These are phyloP conservation scores for Muscicapa comitata DNA, from an alignment of 2,797 vertebrate genomes.

Conservation along the genomic window DNA sequence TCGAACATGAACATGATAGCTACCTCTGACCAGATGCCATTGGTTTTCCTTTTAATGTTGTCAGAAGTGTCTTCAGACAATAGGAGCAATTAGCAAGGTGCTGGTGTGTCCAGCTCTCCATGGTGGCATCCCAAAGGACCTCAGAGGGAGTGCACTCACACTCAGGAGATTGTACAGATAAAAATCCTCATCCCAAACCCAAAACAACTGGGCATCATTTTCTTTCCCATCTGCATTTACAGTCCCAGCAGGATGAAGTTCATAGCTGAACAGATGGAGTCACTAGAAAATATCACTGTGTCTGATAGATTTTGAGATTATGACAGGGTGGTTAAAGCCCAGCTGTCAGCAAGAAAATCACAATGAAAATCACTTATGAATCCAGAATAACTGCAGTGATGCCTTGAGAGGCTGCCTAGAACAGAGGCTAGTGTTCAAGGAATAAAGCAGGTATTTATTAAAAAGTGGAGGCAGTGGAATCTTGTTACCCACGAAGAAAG, in stretches of 20 bases:
- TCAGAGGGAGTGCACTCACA: not conserved
- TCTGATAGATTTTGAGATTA: not conserved
- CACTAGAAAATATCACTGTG: not conserved
- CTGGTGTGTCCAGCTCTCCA: not conserved
- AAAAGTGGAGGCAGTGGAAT: not conserved
- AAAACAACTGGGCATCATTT: not conserved
- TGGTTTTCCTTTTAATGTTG: not conserved
- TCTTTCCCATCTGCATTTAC: not conserved
- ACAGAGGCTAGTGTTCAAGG: not conserved
- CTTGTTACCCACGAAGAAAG: not conserved
- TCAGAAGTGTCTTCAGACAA: not conserved
- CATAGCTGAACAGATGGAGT: constrained; percentile 23
- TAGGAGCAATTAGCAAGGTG: not conserved
- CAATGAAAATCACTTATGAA: not conserved
- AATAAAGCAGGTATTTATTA: not conserved
- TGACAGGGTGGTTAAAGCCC: not conserved
- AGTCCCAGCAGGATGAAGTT: not conserved
- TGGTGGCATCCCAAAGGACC: fast-evolving
- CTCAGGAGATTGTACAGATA: not conserved
- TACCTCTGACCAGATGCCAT: not conserved
- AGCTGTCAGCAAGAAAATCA: not conserved
- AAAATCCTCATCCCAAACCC: not conserved
- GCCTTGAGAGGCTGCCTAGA: not conserved
- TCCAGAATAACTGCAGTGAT: not conserved
- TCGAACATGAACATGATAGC: not conserved